A percentile compares a stretch with the other conserved stretches of the same genome.
Conservation (phyloP, 2,797 vertebrate genomes). For the Scleropages formosus region DNA sequence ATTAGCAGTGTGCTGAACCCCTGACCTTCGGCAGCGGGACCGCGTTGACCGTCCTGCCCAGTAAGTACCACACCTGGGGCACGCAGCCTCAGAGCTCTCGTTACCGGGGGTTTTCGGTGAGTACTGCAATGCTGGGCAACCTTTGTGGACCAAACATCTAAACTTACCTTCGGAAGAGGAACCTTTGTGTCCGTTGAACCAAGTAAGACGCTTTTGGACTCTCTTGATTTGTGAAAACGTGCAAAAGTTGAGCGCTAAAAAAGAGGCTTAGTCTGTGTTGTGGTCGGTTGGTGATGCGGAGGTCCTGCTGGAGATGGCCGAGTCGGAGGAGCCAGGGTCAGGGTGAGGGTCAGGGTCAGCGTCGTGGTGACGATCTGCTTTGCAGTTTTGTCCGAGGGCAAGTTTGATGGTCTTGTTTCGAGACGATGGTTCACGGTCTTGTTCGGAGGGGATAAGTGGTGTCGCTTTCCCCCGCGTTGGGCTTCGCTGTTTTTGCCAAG, state of each 20-base stretch:
- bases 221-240: neutral
- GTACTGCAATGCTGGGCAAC: neutral
- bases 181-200: conserved; percentile 5
- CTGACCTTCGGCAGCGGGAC: neutral
- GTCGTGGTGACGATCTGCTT: neutral
- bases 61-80: conserved; percentile 21
- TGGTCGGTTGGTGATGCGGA: too few relatives aligned
- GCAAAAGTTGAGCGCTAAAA: too few relatives aligned
- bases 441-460: too few relatives aligned
- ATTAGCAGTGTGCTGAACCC: too few relatives aligned
- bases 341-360: neutral
- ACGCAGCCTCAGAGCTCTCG: neutral
- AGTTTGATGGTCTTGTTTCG: too few relatives aligned
- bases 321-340: neutral
- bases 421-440: neutral
- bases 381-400: neutral
- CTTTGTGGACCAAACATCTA: neutral
- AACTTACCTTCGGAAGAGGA: conserved; percentile 1
- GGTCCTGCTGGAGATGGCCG: neutral
- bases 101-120: neutral
- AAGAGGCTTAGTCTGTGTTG: too few relatives aligned
- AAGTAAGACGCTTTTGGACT: neutral
- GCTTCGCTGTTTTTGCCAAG: neutral
- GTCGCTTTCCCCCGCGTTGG: neutral
- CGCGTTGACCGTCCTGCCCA: conserved; percentile 14